Base-by-base conservation (phyloP, 2,113 vertebrate genomes). In the Dasyurus viverrinus region DNA sequence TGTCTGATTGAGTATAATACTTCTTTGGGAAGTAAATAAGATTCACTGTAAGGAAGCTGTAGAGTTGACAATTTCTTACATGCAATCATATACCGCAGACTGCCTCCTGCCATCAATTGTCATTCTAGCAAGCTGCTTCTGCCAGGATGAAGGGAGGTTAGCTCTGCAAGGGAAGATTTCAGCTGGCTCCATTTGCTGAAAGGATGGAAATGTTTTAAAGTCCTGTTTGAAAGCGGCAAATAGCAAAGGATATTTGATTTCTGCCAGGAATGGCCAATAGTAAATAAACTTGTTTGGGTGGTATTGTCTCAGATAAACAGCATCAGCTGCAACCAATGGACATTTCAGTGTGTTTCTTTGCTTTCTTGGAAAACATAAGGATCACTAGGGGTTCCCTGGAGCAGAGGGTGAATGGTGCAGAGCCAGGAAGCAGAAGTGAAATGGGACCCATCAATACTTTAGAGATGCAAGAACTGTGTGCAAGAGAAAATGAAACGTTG, bases 21-120 rank as follows among this genome's bases (percentile, higher is more conserved):
- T 98, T 95, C 50, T 93, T 97, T 94, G 93, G 92, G 47, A 96
- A 95, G 97, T 84, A 97, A 97, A 97, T 96, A 93, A 95, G 96
- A 91, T 96, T 93, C 95, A 93, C 93, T 94, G 97, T 89, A 42
- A 52, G 96, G 96, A 94, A 96, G 97, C 97, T 97, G 97, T 97
- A 97, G 97, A 96, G 96, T 91, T 60, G 96, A 97, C 96, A 94
- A 96, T 97, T 98, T 96, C 97, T 54, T 10, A 94, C 89, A 95
- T 97, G 97, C 97, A 97, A 60, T 89, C 94, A 93, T 25, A 92
- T 47, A 0, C 96, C 60, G 3, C 97, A 96, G 92, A 60, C 96
- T 0, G 95, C 89, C 96, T 93, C 96, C 89, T 9, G 91, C 98
- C 68, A 96, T 53, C 93, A 96, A 96, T 96, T 92, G 96, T 94